phyloP scores from a whole-genome alignment of 2,797 vertebrate genomes.

The Gephyroberyx darwinii region DNA sequence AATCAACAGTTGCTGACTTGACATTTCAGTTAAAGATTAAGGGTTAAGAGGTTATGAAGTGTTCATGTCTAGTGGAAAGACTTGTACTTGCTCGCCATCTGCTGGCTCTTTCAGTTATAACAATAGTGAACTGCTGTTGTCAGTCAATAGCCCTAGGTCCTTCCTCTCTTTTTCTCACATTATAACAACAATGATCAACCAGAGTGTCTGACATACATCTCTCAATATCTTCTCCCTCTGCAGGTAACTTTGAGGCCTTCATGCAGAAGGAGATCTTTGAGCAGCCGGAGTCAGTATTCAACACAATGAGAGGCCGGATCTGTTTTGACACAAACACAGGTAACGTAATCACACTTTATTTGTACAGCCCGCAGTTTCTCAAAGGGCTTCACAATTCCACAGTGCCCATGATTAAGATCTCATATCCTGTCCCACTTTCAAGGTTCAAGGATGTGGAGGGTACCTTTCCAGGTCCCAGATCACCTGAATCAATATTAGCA shows the following conservation, averaged over 20 bases:
- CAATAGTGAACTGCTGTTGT: neutral
- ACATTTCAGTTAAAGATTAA: neutral
- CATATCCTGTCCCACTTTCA: slow-evolving; percentile 4
- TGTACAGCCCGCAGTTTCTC: too few species aligned
- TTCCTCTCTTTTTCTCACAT: neutral
- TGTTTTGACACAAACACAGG: slow-evolving; percentile 91
- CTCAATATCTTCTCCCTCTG: neutral
- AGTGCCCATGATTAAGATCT: too few species aligned
- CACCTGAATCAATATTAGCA: slow-evolving; percentile 23
- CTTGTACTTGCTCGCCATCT: slow-evolving; percentile 57
- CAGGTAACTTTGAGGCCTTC: slow-evolving; percentile 95
- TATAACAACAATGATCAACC: neutral
- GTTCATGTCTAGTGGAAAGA: neutral
- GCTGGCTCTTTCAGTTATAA: slow-evolving; percentile 49
- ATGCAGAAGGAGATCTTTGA: slow-evolving; percentile 99
- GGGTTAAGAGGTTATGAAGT: neutral
- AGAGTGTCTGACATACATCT: neutral
- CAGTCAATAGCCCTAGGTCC: neutral
- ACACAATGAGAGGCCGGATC: slow-evolving; percentile 96
- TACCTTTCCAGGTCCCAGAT: neutral
- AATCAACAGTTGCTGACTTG: too few species aligned
- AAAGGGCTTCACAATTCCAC: too few species aligned
- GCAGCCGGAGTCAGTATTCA: slow-evolving; percentile 95
- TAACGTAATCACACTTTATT: too few species aligned
- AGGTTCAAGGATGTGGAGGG: neutral